Percentiles rank a stretch among this genome's conserved stretches.
Evolutionary conservation across 2,888 invertebrate genomes (phyloP).

Genomic region (Lepidochitona cinerea): DNA sequence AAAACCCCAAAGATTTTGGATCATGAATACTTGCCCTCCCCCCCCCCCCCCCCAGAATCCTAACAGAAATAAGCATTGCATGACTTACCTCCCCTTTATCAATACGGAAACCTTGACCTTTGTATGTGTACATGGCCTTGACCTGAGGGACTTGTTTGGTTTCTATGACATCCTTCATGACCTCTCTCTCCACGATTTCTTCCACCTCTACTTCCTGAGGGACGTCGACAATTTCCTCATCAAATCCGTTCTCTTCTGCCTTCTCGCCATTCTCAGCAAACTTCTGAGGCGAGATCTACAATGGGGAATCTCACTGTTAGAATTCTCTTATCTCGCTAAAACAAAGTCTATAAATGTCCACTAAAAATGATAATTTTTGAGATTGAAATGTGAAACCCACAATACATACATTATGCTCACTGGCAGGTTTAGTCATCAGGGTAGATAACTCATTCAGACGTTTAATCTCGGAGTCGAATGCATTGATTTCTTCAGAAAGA

Average conservation of each 20-base stretch:
- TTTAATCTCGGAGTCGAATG: conserved; percentile 86
- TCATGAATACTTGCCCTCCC: too few relatives aligned
- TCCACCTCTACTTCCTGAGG: conserved; percentile 96
- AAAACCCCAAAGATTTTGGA: too few relatives aligned
- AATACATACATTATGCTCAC: conserved; percentile 65
- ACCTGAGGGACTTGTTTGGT: conserved; percentile 90
- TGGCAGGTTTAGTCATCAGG: conserved; percentile 74
- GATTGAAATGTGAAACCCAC: neutral
- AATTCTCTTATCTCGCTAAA: too few relatives aligned
- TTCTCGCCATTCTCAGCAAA: conserved; percentile 62
- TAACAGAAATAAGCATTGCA: neutral
- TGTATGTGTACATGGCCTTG: conserved; percentile 85
- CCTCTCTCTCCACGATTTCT: conserved; percentile 87
- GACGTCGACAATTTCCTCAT: conserved; percentile 83
- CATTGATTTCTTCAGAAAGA: conserved; percentile 88
- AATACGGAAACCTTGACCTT: conserved; percentile 93
- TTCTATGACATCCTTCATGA: conserved; percentile 88
- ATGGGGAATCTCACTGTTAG: too few relatives aligned
- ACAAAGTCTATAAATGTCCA: too few relatives aligned
- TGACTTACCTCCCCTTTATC: conserved; percentile 83
- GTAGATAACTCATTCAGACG: conserved; percentile 84
- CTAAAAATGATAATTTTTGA: too few relatives aligned
- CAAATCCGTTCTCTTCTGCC: conserved; percentile 60
- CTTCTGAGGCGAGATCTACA: conserved; percentile 65
- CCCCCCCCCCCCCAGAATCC: too few relatives aligned